Base-by-base conservation (phyloP, 2,797 vertebrate species). In the Taeniopygia guttata region DNA sequence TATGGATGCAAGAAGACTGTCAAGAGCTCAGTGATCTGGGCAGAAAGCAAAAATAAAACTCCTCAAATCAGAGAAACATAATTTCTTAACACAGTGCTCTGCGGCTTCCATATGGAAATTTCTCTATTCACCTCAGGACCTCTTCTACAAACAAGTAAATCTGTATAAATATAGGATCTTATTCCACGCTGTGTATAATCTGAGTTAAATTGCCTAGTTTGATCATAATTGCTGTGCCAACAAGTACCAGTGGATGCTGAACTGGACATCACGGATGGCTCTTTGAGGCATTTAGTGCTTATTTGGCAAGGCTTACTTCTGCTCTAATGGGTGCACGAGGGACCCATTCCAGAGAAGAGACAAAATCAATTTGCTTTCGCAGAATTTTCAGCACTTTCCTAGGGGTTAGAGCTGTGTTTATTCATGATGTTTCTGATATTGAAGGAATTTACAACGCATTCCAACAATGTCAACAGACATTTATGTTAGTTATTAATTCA, bases 311-410 rank as follows among this genome's bases (percentile, higher is more conserved):
- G 46, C 36, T 86, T 80, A 27, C 49, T 92, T 91, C 79, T 85
- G 56, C 49, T 80, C 38, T 86, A 90, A 89, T 18, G 43, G 26
- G 43, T 85, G 17, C 63, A 32, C 29, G 20, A 25, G 72, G 58
- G 43, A 92, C 43, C 10, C 19, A 49, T 67, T 95, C 85, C 68
- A 56, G 78, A 84, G 32, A 11, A 48, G 10, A 84, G 54, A 59
- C 42, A 60, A 95, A 87, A 95, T 85, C 72, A 77, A 76, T 77
- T 72, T 73, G 30, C 67, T 87, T 96, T 92, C 86, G 52, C 78
- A 88, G 73, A 95, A 78, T 90, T 96, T 89, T 72, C 56, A 92
- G 63, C 29, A 76, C 40, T 56, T 89, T 92, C 38, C 67, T 48
- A 81, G 63, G 19, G 63, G 87, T 82, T 82, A 72, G 62, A 70